A percentile compares a stretch with the other conserved stretches of the same genome.
These are phyloP conservation scores for Manis javanica DNA, from an alignment of 2,797 vertebrate species.

Conservation along the genomic window DNA sequence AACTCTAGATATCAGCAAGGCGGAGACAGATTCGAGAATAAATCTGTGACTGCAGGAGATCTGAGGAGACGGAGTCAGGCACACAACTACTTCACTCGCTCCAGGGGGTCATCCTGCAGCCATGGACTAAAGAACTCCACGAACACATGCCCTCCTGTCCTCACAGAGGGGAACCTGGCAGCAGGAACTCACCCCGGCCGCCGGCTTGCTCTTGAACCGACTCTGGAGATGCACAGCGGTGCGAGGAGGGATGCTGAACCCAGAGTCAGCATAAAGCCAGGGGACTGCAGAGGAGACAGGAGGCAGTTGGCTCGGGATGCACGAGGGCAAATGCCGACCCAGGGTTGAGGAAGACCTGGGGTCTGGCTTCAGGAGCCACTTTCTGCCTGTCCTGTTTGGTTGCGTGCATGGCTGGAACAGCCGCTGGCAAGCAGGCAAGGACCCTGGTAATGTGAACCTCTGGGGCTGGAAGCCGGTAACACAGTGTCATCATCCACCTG, in stretches of 20 bases:
- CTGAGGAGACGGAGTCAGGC: background rate
- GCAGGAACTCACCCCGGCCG: background rate
- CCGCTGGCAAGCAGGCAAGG: background rate
- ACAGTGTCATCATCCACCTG: background rate
- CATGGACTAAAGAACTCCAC: background rate
- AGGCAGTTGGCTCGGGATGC: background rate
- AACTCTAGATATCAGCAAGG: background rate
- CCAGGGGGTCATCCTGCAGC: rapidly evolving
- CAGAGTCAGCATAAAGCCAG: background rate
- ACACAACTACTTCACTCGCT: background rate
- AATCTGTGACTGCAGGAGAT: background rate
- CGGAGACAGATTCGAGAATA: background rate
- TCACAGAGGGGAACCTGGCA: background rate
- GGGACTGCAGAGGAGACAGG: background rate
- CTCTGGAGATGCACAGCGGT: background rate
- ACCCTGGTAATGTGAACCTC: background rate
- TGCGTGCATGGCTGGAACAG: background rate
- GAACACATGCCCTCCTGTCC: background rate
- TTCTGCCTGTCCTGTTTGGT: background rate
- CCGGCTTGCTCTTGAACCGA: background rate
- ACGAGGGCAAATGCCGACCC: background rate
- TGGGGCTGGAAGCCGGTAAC: background rate
- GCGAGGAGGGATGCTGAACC: background rate
- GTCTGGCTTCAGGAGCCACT: background rate
- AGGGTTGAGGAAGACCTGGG: background rate